Conservation (phyloP, 1,140 invertebrate genomes). For the Onthophagus taurus region DNA sequence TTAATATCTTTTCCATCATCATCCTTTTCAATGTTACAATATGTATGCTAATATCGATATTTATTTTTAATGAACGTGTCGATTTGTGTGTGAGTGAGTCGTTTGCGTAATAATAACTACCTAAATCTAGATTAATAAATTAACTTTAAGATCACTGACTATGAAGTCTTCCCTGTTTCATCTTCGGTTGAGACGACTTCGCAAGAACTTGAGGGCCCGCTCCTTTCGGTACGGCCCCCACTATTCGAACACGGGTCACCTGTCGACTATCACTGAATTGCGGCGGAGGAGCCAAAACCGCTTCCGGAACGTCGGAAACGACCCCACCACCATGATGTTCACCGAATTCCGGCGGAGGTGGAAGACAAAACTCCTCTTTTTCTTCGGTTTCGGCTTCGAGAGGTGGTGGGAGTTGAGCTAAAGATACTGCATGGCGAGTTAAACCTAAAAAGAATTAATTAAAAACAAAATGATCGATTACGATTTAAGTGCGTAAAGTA, state of each 20-base stretch:
- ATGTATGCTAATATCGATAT: no score
- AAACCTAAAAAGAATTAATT: no score
- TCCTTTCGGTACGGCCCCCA: slow-evolving; percentile 65
- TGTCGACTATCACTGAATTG: slow-evolving; percentile 55
- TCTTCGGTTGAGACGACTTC: slow-evolving; percentile 38
- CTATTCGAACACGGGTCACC: slow-evolving; percentile 58
- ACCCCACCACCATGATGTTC: slow-evolving; percentile 37
- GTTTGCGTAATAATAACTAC: no score
- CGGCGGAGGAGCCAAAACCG: slow-evolving; percentile 57
- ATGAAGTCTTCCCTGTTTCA: slow-evolving; percentile 43
- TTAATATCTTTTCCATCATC: no score
- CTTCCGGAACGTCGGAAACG: slow-evolving; percentile 41
- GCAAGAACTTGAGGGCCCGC: slow-evolving; percentile 16
- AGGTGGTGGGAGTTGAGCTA: slow-evolving; percentile 72
- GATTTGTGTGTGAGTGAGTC: no score
- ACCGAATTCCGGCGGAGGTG: slow-evolving; percentile 70
- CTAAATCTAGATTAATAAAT: no score
- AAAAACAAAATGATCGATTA: no score
- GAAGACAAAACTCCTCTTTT: slow-evolving; percentile 57
- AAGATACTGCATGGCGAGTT: slow-evolving; percentile 60
- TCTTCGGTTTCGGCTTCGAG: slow-evolving; percentile 64
- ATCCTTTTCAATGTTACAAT: no score
- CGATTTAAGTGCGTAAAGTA: no score
- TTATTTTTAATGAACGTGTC: no score
- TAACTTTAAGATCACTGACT: slow-evolving; percentile 39